Percentiles rank a stretch among this genome's conserved stretches.
Evolutionary conservation across 2,113 vertebrate species (phyloP).

Genomic region (Ranitomeya imitator): DNA sequence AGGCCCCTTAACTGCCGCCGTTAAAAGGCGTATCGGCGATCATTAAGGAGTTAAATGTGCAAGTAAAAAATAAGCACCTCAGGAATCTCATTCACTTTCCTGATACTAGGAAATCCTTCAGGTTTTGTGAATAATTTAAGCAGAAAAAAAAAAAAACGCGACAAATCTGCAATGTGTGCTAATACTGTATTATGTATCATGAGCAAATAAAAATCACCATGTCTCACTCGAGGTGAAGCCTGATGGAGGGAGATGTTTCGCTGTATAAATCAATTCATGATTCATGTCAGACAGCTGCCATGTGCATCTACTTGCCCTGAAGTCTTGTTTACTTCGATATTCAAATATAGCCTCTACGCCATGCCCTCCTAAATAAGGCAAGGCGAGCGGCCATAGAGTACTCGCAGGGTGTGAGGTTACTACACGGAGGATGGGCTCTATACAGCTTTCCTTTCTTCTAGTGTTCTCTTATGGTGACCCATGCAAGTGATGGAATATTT

Average conservation of each 20-base stretch:
- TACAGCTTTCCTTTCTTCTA: neutral
- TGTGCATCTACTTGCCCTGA: conserved; percentile 73
- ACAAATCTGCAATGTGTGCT: too few relatives aligned
- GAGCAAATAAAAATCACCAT: neutral
- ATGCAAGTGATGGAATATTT: conserved; percentile 22
- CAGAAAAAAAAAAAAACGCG: too few relatives aligned
- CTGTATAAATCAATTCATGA: conserved; percentile 63
- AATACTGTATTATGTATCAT: neutral
- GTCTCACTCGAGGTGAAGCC: neutral
- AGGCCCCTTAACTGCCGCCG: too few relatives aligned
- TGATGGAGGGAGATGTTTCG: neutral
- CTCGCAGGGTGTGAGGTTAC: conserved; percentile 58
- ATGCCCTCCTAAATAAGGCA: conserved; percentile 81
- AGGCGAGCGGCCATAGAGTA: conserved; percentile 47
- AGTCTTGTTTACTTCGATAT: conserved; percentile 82
- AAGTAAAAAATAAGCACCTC: too few relatives aligned
- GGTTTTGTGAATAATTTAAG: too few relatives aligned
- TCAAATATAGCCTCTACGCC: conserved; percentile 84
- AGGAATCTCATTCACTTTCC: too few relatives aligned
- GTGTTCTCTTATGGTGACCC: conserved; percentile 2
- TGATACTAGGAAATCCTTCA: too few relatives aligned
- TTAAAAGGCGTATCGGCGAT: too few relatives aligned
- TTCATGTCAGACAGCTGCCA: conserved; percentile 89
- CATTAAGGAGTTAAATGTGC: too few relatives aligned
- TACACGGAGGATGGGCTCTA: neutral